Evolutionary conservation across 35 echinoderm and acorn worm genomes (phyloP), one percentile per base, ranked within the genome.

Genomic region (Amphiura filiformis): DNA sequence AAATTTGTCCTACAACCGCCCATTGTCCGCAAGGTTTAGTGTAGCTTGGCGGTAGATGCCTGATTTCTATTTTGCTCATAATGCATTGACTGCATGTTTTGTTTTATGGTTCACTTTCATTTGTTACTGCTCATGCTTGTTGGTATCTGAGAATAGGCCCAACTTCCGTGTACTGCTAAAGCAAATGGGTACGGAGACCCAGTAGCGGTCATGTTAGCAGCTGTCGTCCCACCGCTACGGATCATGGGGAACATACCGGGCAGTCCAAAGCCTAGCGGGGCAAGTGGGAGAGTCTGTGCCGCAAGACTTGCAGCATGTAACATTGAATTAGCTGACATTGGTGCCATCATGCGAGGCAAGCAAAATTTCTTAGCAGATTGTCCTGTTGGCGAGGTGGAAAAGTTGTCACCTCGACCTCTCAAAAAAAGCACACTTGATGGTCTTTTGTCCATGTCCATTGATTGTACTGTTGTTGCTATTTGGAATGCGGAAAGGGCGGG

Each of bases 101-200:
- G n/a, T n/a, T n/a, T n/a, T n/a, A n/a, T n/a, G n/a, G n/a, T n/a
- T n/a, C n/a, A n/a, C n/a, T n/a, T n/a, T n/a, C n/a, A n/a, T n/a
- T n/a, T n/a, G n/a, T n/a, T n/a, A n/a, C n/a, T 52, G 20, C 44
- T 52, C 7, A 11, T 52, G 20, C 20, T 52, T 52, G 44, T 20
- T 20, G 15, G 61, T 15, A 70, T 18, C 26, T 70, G 61, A 2
- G 61, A 70, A 23, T 70, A 70, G 3, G 61, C 61, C 61, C 61
- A 70, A 70, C 61, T 70, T 70, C 61, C 61, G 26, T 70, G 61
- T 26, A 70, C 61, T 70, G 61, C 61, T n/a, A 70, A 70, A 70
- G 61, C 61, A 30, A 70, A 11, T 11, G 61, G 61, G 28, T 70
- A 70, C 2, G 61, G 61, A 3, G 61, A 26, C 11, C 7, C 17